Evolutionary conservation across 2,888 invertebrate species (phyloP), one percentile per base, ranked within the genome.

Genomic region (Helleia helle): DNA sequence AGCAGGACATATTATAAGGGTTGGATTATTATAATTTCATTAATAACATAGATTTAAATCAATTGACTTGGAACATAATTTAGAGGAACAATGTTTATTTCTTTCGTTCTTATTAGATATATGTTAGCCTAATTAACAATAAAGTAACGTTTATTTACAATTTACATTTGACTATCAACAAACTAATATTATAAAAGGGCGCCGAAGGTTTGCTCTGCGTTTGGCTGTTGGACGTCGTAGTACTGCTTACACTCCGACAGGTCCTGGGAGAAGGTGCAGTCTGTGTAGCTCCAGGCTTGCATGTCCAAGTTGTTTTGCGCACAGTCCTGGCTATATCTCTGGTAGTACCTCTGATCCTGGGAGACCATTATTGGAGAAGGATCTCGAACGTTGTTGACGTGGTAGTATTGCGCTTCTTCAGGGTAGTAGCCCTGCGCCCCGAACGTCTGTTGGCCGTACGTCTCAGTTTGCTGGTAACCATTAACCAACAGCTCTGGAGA

Each of bases 401-500:
- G 71, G 47, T 79, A 81, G 49, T 80, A 83, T 38, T 79, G 79
- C 0, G 69, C 76, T 22, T 80, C 83, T 43, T 84, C 83, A 0
- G 76, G 79, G 47, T 79, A 83, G 48, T 77, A 84, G 6, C 59
- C 57, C 51, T 80, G 79, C 1, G 70, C 65, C 1, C 65, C 54
- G 47, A 77, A 81, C 2, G 59, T 41, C 42, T 77, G 73, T 43
- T 76, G 81, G 5, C 83, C 81, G 46, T 76, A 83, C 1, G 65
- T 55, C 18, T 81, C 79, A 0, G 72, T 59, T 41, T 79, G 80
- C 40, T 75, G 81, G 51, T 80, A 81, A 5, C 70, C 58, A 44
- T 56, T 61, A 29, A 76, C 64, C 40, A 86, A 76, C 14, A 86
- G 69, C 54, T 88, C 89, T 0, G 88, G 89, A 0, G 88, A 88